Percentiles rank a stretch among this genome's conserved stretches.
Evolutionary conservation across 2,888 invertebrate species (phyloP).

Genomic region (Boloria euphrosyne): DNA sequence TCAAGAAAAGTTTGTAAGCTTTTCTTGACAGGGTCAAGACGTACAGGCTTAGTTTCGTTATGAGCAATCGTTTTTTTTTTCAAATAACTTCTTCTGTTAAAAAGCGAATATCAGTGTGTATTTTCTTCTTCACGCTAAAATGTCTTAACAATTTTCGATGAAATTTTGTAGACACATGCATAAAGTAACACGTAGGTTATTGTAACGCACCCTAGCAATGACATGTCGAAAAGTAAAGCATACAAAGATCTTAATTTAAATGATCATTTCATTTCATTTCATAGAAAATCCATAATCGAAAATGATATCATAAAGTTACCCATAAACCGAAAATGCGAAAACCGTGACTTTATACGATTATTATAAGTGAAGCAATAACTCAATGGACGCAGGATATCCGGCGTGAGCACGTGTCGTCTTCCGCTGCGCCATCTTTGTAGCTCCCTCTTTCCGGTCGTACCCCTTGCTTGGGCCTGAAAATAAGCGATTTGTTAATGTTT

Average conservation of each 20-base stretch:
- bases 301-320: conserved; percentile 25
- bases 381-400: conserved; percentile 77
- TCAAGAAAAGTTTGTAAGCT: too few relatives aligned
- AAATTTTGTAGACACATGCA: too few relatives aligned
- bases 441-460: conserved; percentile 72
- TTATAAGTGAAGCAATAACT: conserved; percentile 69
- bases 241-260: neutral
- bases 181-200: too few relatives aligned
- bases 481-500: conserved; percentile 28
- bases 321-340: conserved; percentile 37
- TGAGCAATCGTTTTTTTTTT: too few relatives aligned
- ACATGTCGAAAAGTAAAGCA: neutral
- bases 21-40: too few relatives aligned
- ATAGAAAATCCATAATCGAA: conserved; percentile 32
- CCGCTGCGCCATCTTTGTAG: conserved; percentile 78
- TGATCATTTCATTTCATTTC: neutral
- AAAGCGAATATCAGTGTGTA: too few relatives aligned
- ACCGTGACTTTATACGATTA: conserved; percentile 48
- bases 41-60: too few relatives aligned
- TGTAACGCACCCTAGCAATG: too few relatives aligned
- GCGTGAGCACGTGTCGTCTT: conserved; percentile 79
- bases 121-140: too few relatives aligned
- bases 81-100: too few relatives aligned
- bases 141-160: too few relatives aligned
- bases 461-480: conserved; percentile 65